Evolutionary conservation across 2,797 vertebrate species (phyloP).

Genomic region (Rhinella marina): DNA sequence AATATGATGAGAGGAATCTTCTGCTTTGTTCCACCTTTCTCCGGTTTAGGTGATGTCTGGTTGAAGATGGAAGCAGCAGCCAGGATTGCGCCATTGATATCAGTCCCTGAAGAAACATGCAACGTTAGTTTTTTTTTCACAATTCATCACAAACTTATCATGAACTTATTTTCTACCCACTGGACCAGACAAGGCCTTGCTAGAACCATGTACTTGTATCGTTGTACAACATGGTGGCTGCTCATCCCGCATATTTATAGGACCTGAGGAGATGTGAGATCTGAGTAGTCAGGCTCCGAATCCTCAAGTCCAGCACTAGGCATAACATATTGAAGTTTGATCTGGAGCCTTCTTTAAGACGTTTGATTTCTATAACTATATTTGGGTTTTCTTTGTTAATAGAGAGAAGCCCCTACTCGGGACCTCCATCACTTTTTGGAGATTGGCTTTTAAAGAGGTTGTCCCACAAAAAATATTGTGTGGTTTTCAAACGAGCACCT

Average conservation of each 20-base stretch:
- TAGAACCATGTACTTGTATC: not conserved
- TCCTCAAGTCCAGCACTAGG: too few relatives aligned
- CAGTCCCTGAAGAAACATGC: conserved; percentile 78
- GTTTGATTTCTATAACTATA: too few relatives aligned
- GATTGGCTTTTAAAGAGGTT: not conserved
- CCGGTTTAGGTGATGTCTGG: conserved; percentile 58
- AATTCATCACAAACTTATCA: not conserved
- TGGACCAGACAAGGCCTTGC: not conserved
- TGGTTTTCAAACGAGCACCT: too few relatives aligned
- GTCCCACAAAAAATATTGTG: not conserved
- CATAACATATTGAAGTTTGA: too few relatives aligned
- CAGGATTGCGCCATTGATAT: conserved; percentile 84
- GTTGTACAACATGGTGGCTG: too few relatives aligned
- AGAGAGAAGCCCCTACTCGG: not conserved
- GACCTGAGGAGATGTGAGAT: too few relatives aligned
- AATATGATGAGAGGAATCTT: conserved; percentile 84
- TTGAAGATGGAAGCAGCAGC: conserved; percentile 81
- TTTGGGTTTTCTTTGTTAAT: too few relatives aligned
- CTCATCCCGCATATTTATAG: too few relatives aligned
- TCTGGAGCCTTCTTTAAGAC: too few relatives aligned
- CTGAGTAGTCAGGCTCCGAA: too few relatives aligned
- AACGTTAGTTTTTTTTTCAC: not conserved
- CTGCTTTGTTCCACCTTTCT: conserved; percentile 58
- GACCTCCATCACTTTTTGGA: not conserved
- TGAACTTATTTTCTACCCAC: not conserved